These are phyloP conservation scores for Myopa tessellatipennis DNA, from an alignment of 2,888 invertebrate genomes.

Conservation along the genomic window DNA sequence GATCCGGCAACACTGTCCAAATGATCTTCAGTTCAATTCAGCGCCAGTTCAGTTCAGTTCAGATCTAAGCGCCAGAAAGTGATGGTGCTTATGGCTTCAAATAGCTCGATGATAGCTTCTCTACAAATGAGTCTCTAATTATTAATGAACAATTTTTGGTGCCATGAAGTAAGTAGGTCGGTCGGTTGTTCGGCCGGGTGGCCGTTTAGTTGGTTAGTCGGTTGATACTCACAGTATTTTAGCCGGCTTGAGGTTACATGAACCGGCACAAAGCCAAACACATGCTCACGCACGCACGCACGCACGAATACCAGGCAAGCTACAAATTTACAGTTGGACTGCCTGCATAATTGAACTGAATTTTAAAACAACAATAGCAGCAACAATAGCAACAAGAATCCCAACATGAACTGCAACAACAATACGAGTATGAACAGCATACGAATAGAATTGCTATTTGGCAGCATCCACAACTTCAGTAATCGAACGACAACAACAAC, in stretches of 20 bases:
- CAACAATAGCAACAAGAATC: constrained; percentile 1
- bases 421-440: not conserved
- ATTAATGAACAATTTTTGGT: constrained; percentile 11
- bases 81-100: no score
- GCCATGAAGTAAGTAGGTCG: not conserved
- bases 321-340: not conserved
- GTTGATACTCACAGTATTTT: no score
- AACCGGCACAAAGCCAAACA: not conserved
- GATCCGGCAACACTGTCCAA: no score
- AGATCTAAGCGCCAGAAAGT: no score
- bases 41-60: no score
- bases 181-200: not conserved
- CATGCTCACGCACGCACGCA: not conserved
- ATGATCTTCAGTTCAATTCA: no score
- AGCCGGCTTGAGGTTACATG: no score
- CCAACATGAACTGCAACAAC: not conserved
- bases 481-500: constrained; percentile 5
- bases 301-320: not conserved
- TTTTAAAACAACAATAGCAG: not conserved
- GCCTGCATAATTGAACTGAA: not conserved
- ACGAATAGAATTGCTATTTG: no score
- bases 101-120: no score
- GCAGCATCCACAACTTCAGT: not conserved
- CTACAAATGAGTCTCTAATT: not conserved
- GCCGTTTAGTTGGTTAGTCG: no score